Evolutionary conservation across 2,113 vertebrate species (phyloP), one percentile per base, ranked within the genome.

Genomic region (Cynoglossus semilaevis): DNA sequence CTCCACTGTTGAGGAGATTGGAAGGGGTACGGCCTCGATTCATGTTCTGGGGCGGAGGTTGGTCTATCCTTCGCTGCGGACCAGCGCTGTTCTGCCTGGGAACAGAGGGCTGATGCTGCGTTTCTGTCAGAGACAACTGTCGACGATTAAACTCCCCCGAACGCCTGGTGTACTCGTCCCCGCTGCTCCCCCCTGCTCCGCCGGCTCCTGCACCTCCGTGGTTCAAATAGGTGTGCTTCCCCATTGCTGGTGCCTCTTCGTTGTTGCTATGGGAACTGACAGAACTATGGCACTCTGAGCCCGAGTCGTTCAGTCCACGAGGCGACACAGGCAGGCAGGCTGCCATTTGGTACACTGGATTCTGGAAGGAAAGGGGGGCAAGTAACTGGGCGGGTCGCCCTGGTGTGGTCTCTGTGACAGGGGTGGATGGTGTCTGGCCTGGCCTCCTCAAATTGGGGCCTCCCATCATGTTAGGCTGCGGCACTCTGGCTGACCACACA

Each of bases 221-320:
- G 66, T 91, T 90, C 55, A 89, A 81, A 40, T 94, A 94, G 64
- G 89, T 79, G 4, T 88, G 93, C 67, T 95, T 87, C 11, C 79
- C 85, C n/a, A 74, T 83, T 52, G 16, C 80, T 77, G 0, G 82
- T 49, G 91, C 82, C 15, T 99, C 96, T 67, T 99, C 96, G 0
- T 95, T 96, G 91, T 97, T 99, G 91, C 96, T 99, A 82, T 99
- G 96, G 9, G 95, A 98, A 81, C 96, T 99, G 72, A 98, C 91
- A 0, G 97, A 99, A 76, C 96, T 99, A 87, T 98, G 96, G 89
- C 95, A 96, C 86, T 99, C 96, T 0, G 96, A 98, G 68, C 96
- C 93, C 0, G 96, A 98, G 89, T 99, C 96, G 0, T 88, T 93
- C 51, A 94, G 82, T 16, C 93, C 94, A 0, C 96, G 93, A 0